A percentile compares a stretch with the other conserved stretches of the same genome.
Conservation (phyloP, 1,140 invertebrate genomes). For the Euborellia annulipes region DNA sequence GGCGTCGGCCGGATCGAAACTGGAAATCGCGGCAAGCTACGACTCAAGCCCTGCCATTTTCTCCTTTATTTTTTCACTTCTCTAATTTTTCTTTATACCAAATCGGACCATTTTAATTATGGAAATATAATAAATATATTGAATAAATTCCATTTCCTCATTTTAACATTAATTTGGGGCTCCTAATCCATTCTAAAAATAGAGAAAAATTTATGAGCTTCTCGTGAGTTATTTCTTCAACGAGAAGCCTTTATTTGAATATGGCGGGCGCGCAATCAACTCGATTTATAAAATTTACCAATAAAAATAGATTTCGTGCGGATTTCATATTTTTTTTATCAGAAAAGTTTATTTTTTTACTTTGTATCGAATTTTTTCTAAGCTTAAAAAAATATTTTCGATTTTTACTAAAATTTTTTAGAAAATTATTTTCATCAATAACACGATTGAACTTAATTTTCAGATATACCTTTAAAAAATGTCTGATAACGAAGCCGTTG, state of each 20-base stretch:
- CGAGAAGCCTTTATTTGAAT: conserved; percentile 12
- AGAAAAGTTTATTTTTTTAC: too few relatives aligned
- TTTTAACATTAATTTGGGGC: neutral
- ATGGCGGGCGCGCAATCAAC: conserved; percentile 15
- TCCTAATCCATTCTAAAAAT: conserved; percentile 11
- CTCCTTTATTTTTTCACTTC: neutral
- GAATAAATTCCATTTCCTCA: conserved; percentile 5
- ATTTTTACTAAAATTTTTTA: too few relatives aligned
- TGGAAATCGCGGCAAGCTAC: conserved; percentile 2
- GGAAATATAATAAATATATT: neutral
- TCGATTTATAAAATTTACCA: conserved; percentile 5
- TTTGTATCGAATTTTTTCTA: too few relatives aligned
- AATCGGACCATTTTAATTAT: neutral
- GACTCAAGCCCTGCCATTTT: neutral
- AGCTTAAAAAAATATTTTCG: too few relatives aligned
- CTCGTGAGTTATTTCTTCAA: conserved; percentile 8
- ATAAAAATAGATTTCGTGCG: too few relatives aligned
- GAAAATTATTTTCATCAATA: too few relatives aligned
- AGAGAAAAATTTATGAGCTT: conserved; percentile 12
- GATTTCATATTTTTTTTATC: too few relatives aligned
- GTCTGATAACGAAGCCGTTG: conserved; percentile 31
- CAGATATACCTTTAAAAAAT: conserved; percentile 15
- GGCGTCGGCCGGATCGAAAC: conserved; percentile 10
- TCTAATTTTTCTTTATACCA: conserved; percentile 8
- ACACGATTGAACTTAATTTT: too few relatives aligned